Percentiles rank a stretch among this genome's conserved stretches.
phyloP scores from a whole-genome alignment of 2,797 vertebrate genomes.

The Propithecus perrieri region DNA sequence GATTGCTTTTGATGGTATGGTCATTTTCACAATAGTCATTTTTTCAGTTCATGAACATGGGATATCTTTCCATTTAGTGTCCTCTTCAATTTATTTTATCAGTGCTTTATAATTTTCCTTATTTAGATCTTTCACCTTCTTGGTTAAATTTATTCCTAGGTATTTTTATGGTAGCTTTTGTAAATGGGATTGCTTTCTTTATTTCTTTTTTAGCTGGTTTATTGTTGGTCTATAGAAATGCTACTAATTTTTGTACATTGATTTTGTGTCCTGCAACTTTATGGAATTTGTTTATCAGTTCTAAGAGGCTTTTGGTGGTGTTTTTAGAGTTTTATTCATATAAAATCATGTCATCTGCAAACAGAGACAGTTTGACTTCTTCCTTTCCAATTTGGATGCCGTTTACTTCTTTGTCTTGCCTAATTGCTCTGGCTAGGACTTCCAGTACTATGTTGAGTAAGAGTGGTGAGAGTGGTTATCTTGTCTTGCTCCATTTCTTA shows the following conservation, averaged over 20 bases:
- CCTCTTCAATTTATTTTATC: neutral
- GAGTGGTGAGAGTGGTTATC: neutral
- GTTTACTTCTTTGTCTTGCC: neutral
- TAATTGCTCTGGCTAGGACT: neutral
- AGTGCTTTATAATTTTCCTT: neutral
- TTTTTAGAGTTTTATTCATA: neutral
- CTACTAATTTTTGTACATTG: neutral
- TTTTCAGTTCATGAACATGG: neutral
- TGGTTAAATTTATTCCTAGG: neutral
- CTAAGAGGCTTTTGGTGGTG: neutral
- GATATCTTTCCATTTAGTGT: neutral
- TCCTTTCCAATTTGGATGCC: neutral
- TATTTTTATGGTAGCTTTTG: neutral
- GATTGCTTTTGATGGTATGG: neutral
- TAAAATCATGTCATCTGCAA: neutral
- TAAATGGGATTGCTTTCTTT: neutral
- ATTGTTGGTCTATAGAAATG: neutral
- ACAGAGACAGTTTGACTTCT: neutral
- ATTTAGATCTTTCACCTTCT: neutral
- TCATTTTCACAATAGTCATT: neutral
- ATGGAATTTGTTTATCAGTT: neutral
- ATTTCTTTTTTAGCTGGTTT: neutral
- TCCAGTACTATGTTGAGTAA: neutral
- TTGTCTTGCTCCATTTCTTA: neutral
- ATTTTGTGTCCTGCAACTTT: neutral